phyloP scores from a whole-genome alignment of 2,797 vertebrate genomes.

The Alcedo quadribrachys region DNA sequence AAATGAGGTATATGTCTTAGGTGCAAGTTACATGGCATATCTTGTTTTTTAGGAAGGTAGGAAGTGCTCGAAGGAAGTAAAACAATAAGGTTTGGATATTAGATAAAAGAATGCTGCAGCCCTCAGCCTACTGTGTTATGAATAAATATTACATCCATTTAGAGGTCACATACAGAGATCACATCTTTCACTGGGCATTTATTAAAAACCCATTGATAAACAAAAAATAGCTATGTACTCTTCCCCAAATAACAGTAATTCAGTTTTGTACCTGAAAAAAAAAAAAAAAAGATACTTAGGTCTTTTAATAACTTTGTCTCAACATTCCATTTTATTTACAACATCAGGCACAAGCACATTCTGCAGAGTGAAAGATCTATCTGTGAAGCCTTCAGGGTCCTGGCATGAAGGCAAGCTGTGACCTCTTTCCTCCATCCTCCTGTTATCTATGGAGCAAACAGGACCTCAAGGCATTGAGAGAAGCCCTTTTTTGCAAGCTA shows the following conservation, averaged over 20 bases:
- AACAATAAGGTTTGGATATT: not conserved
- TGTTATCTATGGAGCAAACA: not conserved
- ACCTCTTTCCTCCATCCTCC: not conserved
- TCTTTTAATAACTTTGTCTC: not conserved
- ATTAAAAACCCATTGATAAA: not conserved
- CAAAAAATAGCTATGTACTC: not conserved
- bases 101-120: not conserved
- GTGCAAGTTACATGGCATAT: not conserved
- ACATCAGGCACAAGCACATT: not conserved
- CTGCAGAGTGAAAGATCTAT: not conserved
- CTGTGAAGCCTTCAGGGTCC: not conserved
- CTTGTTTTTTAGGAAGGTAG: not conserved
- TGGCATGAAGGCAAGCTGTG: not conserved
- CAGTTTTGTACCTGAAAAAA: not conserved
- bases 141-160: not conserved
- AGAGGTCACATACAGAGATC: not conserved
- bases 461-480: not conserved
- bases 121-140: not conserved
- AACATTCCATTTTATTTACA: not conserved
- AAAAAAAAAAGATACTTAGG: accelerated
- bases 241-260: not conserved
- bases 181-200: not conserved
- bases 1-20: not conserved
- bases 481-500: not conserved
- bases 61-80: not conserved